Conservation (phyloP, 1,140 invertebrate species). For the Arion vulgaris region DNA sequence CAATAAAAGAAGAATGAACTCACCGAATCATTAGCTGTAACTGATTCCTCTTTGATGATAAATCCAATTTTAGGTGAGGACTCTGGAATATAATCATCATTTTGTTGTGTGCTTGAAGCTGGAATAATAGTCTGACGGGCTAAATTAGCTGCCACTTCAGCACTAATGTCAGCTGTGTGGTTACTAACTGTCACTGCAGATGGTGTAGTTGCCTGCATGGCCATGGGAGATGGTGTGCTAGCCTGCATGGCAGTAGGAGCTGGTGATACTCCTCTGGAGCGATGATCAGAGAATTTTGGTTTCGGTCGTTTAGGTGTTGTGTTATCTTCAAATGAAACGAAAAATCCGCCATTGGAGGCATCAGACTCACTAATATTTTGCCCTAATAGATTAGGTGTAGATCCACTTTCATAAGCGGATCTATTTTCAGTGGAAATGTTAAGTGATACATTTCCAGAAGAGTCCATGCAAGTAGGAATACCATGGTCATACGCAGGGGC, state of each 20-base stretch:
- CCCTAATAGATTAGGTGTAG: not conserved
- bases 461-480: not conserved
- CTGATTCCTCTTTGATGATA: slow-evolving; percentile 79
- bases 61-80: slow-evolving; percentile 75
- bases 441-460: not conserved
- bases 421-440: not conserved
- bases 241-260: not conserved
- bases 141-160: not conserved
- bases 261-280: not conserved
- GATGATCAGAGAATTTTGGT: slow-evolving; percentile 74
- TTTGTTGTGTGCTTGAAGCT: slow-evolving; percentile 25
- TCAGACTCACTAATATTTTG: not conserved
- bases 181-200: not conserved
- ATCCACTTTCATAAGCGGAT: not conserved
- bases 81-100: slow-evolving; percentile 20
- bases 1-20: too few relatives aligned
- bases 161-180: not conserved
- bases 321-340: slow-evolving; percentile 92
- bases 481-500: slow-evolving; percentile 43
- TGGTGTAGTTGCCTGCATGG: not conserved
- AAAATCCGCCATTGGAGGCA: slow-evolving; percentile 85
- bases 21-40: slow-evolving; percentile 20
- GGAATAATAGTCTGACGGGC: not conserved
- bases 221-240: too few relatives aligned
- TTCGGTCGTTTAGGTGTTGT: slow-evolving; percentile 84